Conservation (phyloP, 2,888 invertebrate species). For the Mesoligia furuncula region DNA sequence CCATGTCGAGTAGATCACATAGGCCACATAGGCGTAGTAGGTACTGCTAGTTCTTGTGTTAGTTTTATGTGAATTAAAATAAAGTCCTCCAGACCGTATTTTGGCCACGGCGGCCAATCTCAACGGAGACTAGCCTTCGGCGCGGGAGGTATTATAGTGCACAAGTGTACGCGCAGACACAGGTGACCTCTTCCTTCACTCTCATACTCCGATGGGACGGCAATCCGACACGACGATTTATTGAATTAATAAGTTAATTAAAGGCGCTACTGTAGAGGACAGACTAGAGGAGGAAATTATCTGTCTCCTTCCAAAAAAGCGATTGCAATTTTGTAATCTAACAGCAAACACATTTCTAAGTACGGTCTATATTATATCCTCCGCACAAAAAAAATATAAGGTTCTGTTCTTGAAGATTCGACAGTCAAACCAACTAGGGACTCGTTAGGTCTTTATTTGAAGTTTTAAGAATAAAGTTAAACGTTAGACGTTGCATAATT, state of each 20-base stretch:
- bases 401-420: background rate
- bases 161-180: too few relatives aligned
- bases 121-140: too few relatives aligned
- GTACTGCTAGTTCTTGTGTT: background rate
- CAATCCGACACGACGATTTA: too few relatives aligned
- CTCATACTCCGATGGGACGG: too few relatives aligned
- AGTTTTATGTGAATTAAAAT: background rate
- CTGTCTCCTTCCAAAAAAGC: background rate
- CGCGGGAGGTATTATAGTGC: too few relatives aligned
- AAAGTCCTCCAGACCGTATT: too few relatives aligned
- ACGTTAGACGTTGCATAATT: background rate
- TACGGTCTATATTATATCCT: background rate
- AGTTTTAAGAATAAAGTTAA: background rate
- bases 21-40: background rate
- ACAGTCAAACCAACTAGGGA: background rate
- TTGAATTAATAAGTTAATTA: too few relatives aligned
- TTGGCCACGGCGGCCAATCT: too few relatives aligned
- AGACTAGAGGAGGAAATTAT: background rate
- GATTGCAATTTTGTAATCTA: too few relatives aligned
- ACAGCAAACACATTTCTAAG: background rate
- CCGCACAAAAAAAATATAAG: background rate
- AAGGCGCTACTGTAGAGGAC: background rate
- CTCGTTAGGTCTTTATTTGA: background rate
- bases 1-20: background rate
- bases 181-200: too few relatives aligned